A percentile compares a stretch with the other conserved stretches of the same genome.
Evolutionary conservation across 2,888 invertebrate genomes (phyloP).

Genomic region (Tetheella fluctuosa): DNA sequence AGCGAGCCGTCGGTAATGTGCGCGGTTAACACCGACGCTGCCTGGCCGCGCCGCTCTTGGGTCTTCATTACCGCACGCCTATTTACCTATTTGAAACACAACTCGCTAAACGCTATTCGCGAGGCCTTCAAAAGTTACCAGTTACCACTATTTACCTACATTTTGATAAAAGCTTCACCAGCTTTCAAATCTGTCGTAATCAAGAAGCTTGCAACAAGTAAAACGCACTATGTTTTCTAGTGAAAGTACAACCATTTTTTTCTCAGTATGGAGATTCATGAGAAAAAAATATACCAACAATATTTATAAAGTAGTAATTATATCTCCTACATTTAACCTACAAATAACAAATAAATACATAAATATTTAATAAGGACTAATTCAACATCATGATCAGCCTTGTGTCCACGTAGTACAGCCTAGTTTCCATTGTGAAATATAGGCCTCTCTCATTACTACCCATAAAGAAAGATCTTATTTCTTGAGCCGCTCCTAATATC

Average conservation of each 20-base stretch:
- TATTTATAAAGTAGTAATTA: no score
- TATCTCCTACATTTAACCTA: no score
- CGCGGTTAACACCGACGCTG: constrained; percentile 63
- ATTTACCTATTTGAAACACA: constrained; percentile 49
- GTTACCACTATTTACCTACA: constrained; percentile 19
- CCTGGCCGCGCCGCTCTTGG: constrained; percentile 23
- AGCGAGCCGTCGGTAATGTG: constrained; percentile 74
- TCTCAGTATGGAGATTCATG: no score
- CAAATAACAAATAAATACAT: no score
- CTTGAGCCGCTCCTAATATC: no score
- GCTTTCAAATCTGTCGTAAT: constrained; percentile 11
- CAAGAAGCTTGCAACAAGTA: background rate
- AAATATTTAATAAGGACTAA: no score
- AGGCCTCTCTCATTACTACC: no score
- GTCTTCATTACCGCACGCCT: constrained; percentile 72
- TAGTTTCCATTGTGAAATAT: no score
- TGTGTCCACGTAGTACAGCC: no score
- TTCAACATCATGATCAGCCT: no score
- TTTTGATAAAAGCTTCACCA: constrained; percentile 2
- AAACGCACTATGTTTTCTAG: background rate
- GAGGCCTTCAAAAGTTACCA: constrained; percentile 33
- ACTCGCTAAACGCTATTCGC: constrained; percentile 67
- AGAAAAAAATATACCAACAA: no score
- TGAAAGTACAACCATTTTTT: background rate
- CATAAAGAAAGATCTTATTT: no score